Evolutionary conservation across 2,797 vertebrate species (phyloP), one percentile per base, ranked within the genome.

Genomic region (Acropternis orthonyx): DNA sequence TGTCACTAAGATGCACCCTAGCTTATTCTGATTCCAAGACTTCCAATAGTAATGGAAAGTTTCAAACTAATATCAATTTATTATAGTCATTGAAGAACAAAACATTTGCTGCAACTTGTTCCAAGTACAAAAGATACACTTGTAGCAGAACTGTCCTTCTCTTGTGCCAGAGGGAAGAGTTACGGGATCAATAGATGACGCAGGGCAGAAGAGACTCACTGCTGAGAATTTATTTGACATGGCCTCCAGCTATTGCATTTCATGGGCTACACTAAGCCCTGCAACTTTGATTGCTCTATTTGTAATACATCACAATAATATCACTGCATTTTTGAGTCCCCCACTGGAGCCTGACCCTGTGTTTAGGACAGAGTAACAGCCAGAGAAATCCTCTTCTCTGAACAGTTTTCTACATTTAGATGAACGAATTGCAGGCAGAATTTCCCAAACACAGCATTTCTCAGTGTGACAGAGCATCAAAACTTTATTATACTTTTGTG

Each of bases 161-260:
- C 43, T 48, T 44, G 10, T 20, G 28, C 36, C 6, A 1, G 54
- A 51, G 0, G 0, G 72, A 74, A 22, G 24, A 72, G 19, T 27
- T 75, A 55, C 0, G 3, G 77, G 32, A 79, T 76, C 51, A 43
- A 39, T 4, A 61, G 37, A 71, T 41, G 55, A 41, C 0, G 0
- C 1, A 7, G 62, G 44, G 55, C 39, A 93, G 76, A 62, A 76
- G 17, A 77, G 19, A 74, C 7, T 23, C 23, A 26, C 22, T 79
- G 26, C 34, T 90, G 30, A 63, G 21, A 63, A 69, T 73, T 84
- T 88, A 36, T 84, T 36, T 55, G 51, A 27, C 32, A 10, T 18
- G 56, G 80, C 55, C 77, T 55, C 36, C 39, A 55, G 66, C 51
- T 76, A 43, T 19, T 58, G 37, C 51, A 61, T 78, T 88, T 76